A percentile compares a stretch with the other conserved stretches of the same genome.
Evolutionary conservation across 2,797 vertebrate genomes (phyloP).

Genomic region (Crossoptilon crossoptilon): DNA sequence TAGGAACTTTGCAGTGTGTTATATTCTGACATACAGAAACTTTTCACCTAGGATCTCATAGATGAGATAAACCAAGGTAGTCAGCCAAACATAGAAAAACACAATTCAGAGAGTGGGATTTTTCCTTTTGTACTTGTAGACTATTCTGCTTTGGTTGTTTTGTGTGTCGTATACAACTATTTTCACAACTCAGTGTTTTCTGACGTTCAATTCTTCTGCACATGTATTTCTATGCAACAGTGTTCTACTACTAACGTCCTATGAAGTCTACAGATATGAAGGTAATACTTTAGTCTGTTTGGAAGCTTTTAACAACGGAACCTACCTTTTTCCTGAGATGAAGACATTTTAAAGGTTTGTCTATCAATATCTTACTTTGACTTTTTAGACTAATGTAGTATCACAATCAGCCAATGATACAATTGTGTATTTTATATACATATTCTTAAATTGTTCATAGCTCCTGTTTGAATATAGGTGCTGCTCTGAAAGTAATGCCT

Average conservation of each 20-base stretch:
- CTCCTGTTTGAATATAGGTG: background rate
- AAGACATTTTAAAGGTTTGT: background rate
- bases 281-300: background rate
- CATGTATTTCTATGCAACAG: background rate
- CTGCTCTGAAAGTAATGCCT: background rate
- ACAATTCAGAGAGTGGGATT: background rate
- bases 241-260: background rate
- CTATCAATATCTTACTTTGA: background rate
- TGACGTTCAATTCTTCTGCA: background rate
- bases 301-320: background rate
- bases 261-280: background rate
- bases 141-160: background rate
- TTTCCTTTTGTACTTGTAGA: background rate
- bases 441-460: background rate
- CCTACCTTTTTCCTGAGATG: background rate
- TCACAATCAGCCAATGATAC: background rate
- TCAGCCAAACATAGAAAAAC: background rate
- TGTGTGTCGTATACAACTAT: rapidly evolving
- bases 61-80: background rate
- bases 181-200: background rate
- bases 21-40: background rate
- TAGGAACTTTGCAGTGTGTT: background rate
- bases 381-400: background rate
- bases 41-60: background rate
- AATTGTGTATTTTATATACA: background rate